These are phyloP conservation scores for Oryctes rhinoceros DNA, from an alignment of 1,140 invertebrate species.

Conservation along the genomic window DNA sequence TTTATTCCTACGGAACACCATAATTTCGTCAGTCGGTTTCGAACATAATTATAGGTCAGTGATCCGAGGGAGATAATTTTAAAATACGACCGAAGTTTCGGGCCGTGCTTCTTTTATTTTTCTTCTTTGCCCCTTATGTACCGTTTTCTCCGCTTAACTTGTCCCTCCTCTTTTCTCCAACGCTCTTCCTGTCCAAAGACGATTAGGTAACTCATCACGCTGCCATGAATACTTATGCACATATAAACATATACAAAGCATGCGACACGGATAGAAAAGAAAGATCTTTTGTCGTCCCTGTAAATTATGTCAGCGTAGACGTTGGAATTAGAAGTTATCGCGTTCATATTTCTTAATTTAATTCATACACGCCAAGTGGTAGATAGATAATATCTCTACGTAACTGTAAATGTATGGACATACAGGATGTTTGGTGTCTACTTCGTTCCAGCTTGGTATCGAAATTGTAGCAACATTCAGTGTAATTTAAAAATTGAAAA, in stretches of 20 bases:
- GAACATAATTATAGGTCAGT: slow-evolving; percentile 33
- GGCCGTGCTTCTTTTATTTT: background rate
- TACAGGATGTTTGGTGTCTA: background rate
- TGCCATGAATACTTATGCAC: background rate
- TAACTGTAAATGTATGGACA: background rate
- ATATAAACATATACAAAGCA: background rate
- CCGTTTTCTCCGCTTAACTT: slow-evolving; percentile 12
- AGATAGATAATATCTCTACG: background rate
- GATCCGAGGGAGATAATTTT: slow-evolving; percentile 34
- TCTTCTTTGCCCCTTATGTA: slow-evolving; percentile 7
- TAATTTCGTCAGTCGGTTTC: slow-evolving; percentile 29
- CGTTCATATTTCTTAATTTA: slow-evolving; percentile 37
- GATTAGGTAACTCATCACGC: slow-evolving; percentile 21
- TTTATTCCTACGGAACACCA: background rate
- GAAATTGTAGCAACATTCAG: no score
- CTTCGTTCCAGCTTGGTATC: no score
- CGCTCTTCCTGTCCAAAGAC: background rate
- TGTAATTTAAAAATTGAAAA: no score
- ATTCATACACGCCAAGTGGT: background rate
- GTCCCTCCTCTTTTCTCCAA: background rate
- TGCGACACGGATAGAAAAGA: background rate
- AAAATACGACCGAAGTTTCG: slow-evolving; percentile 17
- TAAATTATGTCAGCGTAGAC: slow-evolving; percentile 32
- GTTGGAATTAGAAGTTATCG: slow-evolving; percentile 37
- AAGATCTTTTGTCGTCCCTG: background rate